These are phyloP conservation scores for Phrixothrix hirtus DNA, from an alignment of 2,888 invertebrate species.

Conservation along the genomic window DNA sequence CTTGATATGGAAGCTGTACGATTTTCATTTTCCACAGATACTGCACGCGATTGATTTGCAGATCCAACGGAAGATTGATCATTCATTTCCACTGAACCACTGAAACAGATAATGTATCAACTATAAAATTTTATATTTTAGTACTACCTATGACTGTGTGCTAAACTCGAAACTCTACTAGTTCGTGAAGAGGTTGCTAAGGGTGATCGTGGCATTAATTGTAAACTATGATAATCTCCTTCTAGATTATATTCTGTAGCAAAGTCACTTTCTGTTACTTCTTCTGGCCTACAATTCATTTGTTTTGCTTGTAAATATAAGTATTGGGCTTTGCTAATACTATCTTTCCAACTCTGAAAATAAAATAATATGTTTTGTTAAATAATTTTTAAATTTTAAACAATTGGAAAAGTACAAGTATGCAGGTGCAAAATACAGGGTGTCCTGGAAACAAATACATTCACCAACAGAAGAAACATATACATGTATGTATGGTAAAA, in stretches of 20 bases:
- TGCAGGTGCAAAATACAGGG: no score
- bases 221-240: slow-evolving; percentile 52
- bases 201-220: slow-evolving; percentile 53
- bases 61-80: slow-evolving; percentile 60
- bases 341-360: slow-evolving; percentile 70
- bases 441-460: no score
- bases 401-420: slow-evolving; percentile 17
- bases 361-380: not conserved
- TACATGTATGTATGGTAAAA: no score
- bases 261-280: slow-evolving; percentile 48
- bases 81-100: slow-evolving; percentile 70
- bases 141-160: slow-evolving; percentile 73
- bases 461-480: no score
- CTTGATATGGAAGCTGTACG: slow-evolving; percentile 68
- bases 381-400: slow-evolving; percentile 6
- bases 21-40: slow-evolving; percentile 66
- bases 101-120: no score
- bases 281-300: slow-evolving; percentile 47
- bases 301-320: slow-evolving; percentile 67
- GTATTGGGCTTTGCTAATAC: slow-evolving; percentile 74
- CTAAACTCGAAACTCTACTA: slow-evolving; percentile 71
- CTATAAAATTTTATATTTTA: no score
- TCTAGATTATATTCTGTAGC: slow-evolving; percentile 51
- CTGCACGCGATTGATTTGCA: slow-evolving; percentile 59
- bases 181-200: slow-evolving; percentile 60